Evolutionary conservation across 2,888 invertebrate species (phyloP).

Genomic region (Ormyrus labotus): DNA sequence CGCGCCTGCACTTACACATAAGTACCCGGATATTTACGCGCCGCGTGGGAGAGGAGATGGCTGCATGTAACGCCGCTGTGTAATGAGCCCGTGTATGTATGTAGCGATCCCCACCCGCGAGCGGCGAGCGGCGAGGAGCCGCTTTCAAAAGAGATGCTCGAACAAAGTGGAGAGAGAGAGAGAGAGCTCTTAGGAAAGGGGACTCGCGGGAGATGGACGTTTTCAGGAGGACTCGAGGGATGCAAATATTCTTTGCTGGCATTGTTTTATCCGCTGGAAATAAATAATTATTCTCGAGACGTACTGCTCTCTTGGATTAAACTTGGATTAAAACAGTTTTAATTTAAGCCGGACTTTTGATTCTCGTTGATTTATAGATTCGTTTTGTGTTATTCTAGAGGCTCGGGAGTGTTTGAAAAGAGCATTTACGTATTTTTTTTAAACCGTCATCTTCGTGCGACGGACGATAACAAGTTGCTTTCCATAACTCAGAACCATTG

Average conservation of each 20-base stretch:
- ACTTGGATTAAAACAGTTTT: no score
- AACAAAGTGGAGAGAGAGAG: slow-evolving; percentile 12
- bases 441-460: neutral
- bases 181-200: no score
- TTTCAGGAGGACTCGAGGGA: no score
- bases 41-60: slow-evolving; percentile 40
- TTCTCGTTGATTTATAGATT: neutral
- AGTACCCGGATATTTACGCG: slow-evolving; percentile 55
- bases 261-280: neutral
- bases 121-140: neutral
- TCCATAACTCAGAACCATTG: slow-evolving; percentile 8
- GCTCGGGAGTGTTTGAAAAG: neutral
- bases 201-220: neutral
- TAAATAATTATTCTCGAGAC: neutral
- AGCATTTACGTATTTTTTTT: neutral
- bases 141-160: slow-evolving; percentile 1
- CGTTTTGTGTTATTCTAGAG: neutral
- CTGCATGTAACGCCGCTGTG: slow-evolving; percentile 1
- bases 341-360: no score
- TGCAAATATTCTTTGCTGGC: no score
- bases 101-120: slow-evolving; percentile 27
- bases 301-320: no score
- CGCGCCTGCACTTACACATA: slow-evolving; percentile 38
- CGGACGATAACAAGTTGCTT: neutral
- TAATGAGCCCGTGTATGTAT: slow-evolving; percentile 36